Conservation (phyloP, 2,797 vertebrate genomes). For the Myripristis murdjan region DNA sequence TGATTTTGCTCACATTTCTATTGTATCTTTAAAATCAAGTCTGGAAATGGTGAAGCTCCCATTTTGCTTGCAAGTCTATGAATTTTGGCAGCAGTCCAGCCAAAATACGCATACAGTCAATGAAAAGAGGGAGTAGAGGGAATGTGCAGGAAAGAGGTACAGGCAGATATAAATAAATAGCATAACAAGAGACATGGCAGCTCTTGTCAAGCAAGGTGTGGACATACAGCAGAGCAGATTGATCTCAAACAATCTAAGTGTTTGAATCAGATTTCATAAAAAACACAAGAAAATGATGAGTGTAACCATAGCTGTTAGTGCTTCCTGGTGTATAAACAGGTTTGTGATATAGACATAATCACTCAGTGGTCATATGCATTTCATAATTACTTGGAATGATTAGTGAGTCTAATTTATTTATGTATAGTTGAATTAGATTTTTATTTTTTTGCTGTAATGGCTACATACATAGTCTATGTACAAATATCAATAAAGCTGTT, state of each 20-base stretch:
- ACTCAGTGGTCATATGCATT: neutral
- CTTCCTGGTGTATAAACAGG: neutral
- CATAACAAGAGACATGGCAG: neutral
- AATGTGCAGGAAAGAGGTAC: neutral
- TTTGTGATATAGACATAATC: neutral
- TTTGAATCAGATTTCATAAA: too few species aligned
- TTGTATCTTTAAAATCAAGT: too few species aligned
- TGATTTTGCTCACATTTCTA: too few species aligned
- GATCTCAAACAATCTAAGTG: neutral
- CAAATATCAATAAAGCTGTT: conserved; percentile 54
- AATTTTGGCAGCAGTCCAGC: conserved; percentile 1
- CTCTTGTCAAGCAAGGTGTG: too few species aligned
- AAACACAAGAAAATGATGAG: neutral
- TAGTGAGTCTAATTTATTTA: neutral
- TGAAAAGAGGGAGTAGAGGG: conserved; percentile 7
- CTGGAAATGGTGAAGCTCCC: too few species aligned
- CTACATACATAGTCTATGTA: conserved; percentile 37
- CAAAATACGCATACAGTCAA: neutral
- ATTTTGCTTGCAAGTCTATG: neutral
- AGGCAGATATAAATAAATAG: neutral
- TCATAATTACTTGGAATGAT: conserved; percentile 7
- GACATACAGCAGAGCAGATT: too few species aligned
- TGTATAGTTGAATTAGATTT: neutral
- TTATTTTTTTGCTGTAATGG: conserved; percentile 14
- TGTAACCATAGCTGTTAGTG: neutral